Evolutionary conservation across 53 echinoderm and acorn worm genomes (phyloP).

Genomic region (Patiria pectinifera): DNA sequence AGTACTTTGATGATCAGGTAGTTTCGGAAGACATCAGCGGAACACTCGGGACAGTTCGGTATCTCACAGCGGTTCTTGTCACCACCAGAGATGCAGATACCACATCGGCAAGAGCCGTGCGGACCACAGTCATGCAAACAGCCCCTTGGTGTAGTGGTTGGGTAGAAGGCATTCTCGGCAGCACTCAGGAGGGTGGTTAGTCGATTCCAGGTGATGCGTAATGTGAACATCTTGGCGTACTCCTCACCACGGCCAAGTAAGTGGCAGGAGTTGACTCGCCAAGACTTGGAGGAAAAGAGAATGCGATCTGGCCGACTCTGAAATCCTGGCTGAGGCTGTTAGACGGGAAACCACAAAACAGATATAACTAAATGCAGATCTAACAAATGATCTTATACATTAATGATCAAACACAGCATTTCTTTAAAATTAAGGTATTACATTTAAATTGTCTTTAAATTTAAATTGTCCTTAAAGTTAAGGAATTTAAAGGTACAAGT

Average conservation of each 20-base stretch:
- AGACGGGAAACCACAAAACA: neutral
- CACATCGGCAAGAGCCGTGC: constrained; percentile 81
- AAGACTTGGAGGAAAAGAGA: constrained; percentile 59
- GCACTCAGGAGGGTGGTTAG: constrained; percentile 50
- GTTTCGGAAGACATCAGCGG: constrained; percentile 44
- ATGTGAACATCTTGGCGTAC: constrained; percentile 52
- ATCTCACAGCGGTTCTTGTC: constrained; percentile 53
- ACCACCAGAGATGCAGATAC: constrained; percentile 79
- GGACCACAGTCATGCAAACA: constrained; percentile 86
- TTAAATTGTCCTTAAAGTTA: too few relatives aligned
- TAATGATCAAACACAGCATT: too few relatives aligned
- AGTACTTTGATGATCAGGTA: constrained; percentile 55
- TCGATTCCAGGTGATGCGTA: constrained; percentile 60
- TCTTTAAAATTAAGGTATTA: too few relatives aligned
- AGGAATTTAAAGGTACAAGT: neutral
- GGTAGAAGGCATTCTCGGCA: constrained; percentile 45
- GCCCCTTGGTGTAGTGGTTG: constrained; percentile 4
- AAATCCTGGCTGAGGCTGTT: constrained; percentile 81
- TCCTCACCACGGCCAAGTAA: constrained; percentile 63
- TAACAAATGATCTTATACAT: neutral
- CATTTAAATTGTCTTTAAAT: too few relatives aligned
- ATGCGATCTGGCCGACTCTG: constrained; percentile 85
- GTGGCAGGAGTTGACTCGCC: constrained; percentile 49
- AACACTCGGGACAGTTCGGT: constrained; percentile 75
- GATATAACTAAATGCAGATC: neutral